phyloP scores from a whole-genome alignment of 1,140 invertebrate species.

The Acyrthosiphon pisum region DNA sequence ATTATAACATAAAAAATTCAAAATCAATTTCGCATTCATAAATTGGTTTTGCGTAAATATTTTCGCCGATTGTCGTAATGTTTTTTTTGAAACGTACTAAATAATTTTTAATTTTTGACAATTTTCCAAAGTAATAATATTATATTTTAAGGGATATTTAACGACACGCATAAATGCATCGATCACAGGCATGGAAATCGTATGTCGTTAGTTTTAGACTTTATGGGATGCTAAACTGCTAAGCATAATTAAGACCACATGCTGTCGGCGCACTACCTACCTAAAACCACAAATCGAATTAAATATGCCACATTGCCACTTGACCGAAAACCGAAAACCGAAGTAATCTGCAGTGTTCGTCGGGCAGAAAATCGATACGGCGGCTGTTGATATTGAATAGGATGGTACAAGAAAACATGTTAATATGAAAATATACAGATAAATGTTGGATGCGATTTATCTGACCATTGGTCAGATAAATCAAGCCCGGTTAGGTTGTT shows the following conservation, averaged over 20 bases:
- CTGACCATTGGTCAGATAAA: neutral
- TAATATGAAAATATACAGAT: constrained; percentile 17
- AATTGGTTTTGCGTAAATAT: no score
- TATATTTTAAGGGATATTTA: neutral
- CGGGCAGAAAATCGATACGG: neutral
- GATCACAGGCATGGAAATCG: neutral
- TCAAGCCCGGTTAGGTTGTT: neutral
- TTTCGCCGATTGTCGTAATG: no score
- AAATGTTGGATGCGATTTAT: neutral
- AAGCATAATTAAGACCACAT: no score
- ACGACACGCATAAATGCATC: no score
- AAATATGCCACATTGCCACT: neutral
- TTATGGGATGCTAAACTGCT: no score
- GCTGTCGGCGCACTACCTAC: neutral
- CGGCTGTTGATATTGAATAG: neutral
- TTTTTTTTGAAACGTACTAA: no score
- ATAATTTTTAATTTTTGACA: no score
- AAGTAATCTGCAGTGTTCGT: no score
- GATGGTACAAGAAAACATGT: neutral
- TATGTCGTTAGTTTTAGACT: neutral
- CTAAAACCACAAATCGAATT: neutral
- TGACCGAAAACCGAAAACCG: neutral
- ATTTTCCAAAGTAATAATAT: neutral
- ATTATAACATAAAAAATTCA: no score
- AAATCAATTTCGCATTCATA: no score